A percentile compares a stretch with the other conserved stretches of the same genome.
These are phyloP conservation scores for Eulithis testata DNA, from an alignment of 2,888 invertebrate genomes.

Conservation along the genomic window DNA sequence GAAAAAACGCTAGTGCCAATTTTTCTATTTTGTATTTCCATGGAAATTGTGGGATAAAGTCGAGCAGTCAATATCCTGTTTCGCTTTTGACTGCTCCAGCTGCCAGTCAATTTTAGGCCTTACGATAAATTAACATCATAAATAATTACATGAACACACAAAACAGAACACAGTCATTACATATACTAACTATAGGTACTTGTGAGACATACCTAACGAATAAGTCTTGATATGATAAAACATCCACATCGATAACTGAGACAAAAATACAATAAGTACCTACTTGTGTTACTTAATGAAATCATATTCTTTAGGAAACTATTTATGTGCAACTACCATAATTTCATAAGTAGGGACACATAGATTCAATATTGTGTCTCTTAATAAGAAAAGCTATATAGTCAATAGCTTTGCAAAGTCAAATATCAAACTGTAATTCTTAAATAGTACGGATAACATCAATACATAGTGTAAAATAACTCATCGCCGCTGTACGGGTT, in stretches of 20 bases:
- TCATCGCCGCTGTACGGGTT: too few relatives aligned
- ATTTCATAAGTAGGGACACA: background rate
- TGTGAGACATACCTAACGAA: constrained; percentile 20
- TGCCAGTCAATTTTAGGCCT: constrained; percentile 15
- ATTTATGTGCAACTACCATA: background rate
- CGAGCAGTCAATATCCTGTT: background rate
- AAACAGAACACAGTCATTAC: constrained; percentile 31
- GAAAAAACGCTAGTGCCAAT: too few relatives aligned
- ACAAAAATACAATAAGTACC: constrained; percentile 25
- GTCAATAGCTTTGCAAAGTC: background rate
- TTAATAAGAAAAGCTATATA: background rate
- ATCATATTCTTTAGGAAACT: background rate
- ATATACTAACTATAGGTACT: constrained; percentile 12
- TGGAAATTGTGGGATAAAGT: too few relatives aligned
- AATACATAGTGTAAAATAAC: too few relatives aligned
- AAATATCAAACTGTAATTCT: background rate
- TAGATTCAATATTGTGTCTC: background rate
- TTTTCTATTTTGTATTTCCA: too few relatives aligned
- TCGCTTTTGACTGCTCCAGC: constrained; percentile 5
- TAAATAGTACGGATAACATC: too few relatives aligned
- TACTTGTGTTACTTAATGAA: constrained; percentile 1
- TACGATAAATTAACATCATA: constrained; percentile 53
- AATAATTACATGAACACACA: constrained; percentile 40
- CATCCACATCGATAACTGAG: constrained; percentile 6
- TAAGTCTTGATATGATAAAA: constrained; percentile 1